These are phyloP conservation scores for Carcinoscorpius rotundicauda DNA, from an alignment of 1,140 invertebrate genomes.

Conservation along the genomic window DNA sequence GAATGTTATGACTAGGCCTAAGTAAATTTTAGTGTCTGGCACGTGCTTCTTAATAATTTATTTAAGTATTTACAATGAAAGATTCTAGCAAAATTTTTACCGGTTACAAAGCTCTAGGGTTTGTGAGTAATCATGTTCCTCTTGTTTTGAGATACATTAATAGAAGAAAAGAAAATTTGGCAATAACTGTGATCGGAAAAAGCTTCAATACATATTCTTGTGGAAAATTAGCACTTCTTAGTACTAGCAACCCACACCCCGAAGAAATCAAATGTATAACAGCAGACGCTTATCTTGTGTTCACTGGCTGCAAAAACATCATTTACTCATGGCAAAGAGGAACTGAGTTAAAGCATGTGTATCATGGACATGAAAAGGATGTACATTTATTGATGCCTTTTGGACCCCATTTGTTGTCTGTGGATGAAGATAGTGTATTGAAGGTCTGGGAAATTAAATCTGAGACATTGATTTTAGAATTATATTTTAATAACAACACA, in stretches of 20 bases:
- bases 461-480: constrained; percentile 38
- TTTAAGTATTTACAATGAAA: constrained; percentile 4
- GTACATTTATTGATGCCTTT: constrained; percentile 75
- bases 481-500: constrained; percentile 5
- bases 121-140: constrained; percentile 85
- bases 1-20: too few species aligned
- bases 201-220: constrained; percentile 71
- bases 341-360: constrained; percentile 69
- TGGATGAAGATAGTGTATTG: constrained; percentile 63
- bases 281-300: constrained; percentile 66
- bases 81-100: constrained; percentile 62
- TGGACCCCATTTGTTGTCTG: constrained; percentile 66
- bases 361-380: constrained; percentile 52
- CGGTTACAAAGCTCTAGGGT: constrained; percentile 70
- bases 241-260: constrained; percentile 18
- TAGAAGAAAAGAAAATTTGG: constrained; percentile 69
- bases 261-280: constrained; percentile 69
- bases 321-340: constrained; percentile 81
- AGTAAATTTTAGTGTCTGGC: too few species aligned
- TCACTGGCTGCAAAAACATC: constrained; percentile 57
- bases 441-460: constrained; percentile 76
- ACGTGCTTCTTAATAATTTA: too few species aligned
- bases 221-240: neutral
- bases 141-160: constrained; percentile 70
- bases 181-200: constrained; percentile 78